phyloP scores from a whole-genome alignment of 2,888 invertebrate species.

The Diaprepes abbreviatus region DNA sequence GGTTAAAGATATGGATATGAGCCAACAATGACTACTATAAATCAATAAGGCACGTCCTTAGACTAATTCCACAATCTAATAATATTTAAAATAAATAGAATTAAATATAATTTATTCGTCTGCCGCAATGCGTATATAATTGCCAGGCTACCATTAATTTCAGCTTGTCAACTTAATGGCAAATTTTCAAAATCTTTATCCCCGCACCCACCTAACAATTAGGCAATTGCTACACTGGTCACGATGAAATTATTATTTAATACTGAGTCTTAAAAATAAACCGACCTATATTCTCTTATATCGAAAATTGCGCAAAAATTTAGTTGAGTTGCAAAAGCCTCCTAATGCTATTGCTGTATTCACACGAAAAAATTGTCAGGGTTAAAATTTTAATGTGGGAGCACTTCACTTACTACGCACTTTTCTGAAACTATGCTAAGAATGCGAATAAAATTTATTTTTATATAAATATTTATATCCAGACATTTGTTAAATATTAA shows the following conservation, averaged over 20 bases:
- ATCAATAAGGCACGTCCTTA: no score
- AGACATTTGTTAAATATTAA: conserved; percentile 12
- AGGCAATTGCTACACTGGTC: no score
- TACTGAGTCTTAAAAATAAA: no score
- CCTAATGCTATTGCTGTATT: background rate
- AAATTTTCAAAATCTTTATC: conserved; percentile 14
- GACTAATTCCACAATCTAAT: no score
- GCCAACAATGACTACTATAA: no score
- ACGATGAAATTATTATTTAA: no score
- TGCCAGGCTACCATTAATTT: background rate
- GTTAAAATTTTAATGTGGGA: background rate
- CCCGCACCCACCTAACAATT: background rate
- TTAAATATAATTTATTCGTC: background rate
- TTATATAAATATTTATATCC: conserved; percentile 26
- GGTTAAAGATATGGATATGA: no score
- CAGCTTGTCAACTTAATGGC: background rate
- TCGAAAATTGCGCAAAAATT: background rate
- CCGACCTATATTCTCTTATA: background rate
- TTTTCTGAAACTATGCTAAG: conserved; percentile 43
- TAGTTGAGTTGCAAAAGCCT: background rate
- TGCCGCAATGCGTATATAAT: background rate
- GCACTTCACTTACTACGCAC: conserved; percentile 20
- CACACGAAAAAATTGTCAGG: background rate
- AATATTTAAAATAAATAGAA: background rate
- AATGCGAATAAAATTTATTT: conserved; percentile 33